Percentiles rank a stretch among this genome's conserved stretches.
Conservation (phyloP, 2,113 vertebrate species). For the Protobothrops mucrosquamatus region DNA sequence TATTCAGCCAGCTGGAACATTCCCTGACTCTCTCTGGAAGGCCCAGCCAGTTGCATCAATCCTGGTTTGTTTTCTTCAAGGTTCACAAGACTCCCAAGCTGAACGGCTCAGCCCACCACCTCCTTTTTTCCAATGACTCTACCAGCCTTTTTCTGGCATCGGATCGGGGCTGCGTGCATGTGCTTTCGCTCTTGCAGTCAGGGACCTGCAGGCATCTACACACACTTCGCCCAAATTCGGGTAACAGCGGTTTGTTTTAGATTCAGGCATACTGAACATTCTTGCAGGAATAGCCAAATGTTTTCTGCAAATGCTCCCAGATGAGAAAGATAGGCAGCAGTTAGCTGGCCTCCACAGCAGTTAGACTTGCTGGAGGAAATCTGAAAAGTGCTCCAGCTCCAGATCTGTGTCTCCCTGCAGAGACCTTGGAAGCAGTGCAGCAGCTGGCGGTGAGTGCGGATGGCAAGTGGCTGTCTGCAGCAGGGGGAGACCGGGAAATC, state of each 20-base stretch:
- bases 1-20: not conserved
- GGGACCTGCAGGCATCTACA: slow-evolving; percentile 75
- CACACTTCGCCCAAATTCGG: slow-evolving; percentile 75
- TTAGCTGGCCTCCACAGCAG: not conserved
- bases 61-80: slow-evolving; percentile 56
- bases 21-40: not conserved
- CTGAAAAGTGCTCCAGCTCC: not conserved
- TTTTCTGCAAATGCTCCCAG: not conserved
- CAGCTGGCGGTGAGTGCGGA: slow-evolving; percentile 79
- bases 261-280: not conserved
- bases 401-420: slow-evolving; percentile 54
- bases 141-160: slow-evolving; percentile 79
- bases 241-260: slow-evolving; percentile 53
- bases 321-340: not conserved
- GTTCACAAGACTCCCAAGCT: slow-evolving; percentile 78
- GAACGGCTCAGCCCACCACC: slow-evolving; percentile 74
- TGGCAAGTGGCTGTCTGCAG: slow-evolving; percentile 82
- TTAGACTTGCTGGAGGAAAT: not conserved
- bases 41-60: not conserved
- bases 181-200: slow-evolving; percentile 69
- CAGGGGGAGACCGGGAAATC: slow-evolving; percentile 74
- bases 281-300: not conserved
- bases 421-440: slow-evolving; percentile 73
- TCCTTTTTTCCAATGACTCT: slow-evolving; percentile 88
- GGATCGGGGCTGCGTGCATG: slow-evolving; percentile 69